Percentiles rank a stretch among this genome's conserved stretches.
Evolutionary conservation across 2,113 vertebrate genomes (phyloP).

Genomic region (Excalfactoria chinensis): DNA sequence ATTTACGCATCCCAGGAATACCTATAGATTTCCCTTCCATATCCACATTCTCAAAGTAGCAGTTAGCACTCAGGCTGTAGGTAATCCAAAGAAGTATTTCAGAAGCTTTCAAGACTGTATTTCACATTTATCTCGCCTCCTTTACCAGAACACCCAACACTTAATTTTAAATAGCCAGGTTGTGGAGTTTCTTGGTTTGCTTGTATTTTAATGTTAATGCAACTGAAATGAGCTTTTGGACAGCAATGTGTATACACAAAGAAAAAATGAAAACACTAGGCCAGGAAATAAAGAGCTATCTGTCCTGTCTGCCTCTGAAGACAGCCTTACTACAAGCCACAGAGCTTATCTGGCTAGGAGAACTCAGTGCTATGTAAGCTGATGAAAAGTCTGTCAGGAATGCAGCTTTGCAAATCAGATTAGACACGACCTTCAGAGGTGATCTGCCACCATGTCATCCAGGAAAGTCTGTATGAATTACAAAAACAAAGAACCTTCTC

Average conservation of each 20-base stretch:
- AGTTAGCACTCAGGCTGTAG: background rate
- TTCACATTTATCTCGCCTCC: background rate
- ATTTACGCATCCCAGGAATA: background rate
- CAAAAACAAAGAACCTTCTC: background rate
- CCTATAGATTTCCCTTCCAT: background rate
- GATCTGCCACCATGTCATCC: background rate
- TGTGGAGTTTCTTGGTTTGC: rapidly evolving
- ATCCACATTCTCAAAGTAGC: background rate
- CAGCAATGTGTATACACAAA: background rate
- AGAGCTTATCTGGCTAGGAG: conserved; percentile 39
- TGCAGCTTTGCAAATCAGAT: conserved; percentile 52
- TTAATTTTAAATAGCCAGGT: background rate
- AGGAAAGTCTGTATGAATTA: background rate
- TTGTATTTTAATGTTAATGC: background rate
- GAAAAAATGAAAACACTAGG: background rate
- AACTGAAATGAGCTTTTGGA: background rate
- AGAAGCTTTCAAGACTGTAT: background rate
- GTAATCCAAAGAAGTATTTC: background rate
- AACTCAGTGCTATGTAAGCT: conserved; percentile 13
- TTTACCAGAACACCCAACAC: background rate
- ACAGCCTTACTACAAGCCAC: conserved; percentile 1
- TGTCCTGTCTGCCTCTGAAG: background rate
- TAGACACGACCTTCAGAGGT: conserved; percentile 38
- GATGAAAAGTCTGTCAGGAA: conserved; percentile 47
- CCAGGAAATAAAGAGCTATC: background rate